Evolutionary conservation across 2,888 invertebrate genomes (phyloP).

Genomic region (Cheilosia variabilis): DNA sequence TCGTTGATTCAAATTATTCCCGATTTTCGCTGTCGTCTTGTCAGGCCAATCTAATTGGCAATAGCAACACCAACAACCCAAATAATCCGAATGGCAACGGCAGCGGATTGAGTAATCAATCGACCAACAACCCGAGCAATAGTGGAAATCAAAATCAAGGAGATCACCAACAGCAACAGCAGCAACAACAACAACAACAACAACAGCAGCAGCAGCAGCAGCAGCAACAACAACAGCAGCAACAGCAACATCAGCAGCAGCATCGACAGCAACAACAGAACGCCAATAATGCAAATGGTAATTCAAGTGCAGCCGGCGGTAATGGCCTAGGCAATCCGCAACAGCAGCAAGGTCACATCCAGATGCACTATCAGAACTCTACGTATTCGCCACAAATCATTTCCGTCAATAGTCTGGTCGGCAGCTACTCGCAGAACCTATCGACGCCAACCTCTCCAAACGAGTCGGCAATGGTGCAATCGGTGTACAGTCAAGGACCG

Average conservation of each 20-base stretch:
- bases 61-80: conserved; percentile 81
- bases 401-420: conserved; percentile 84
- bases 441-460: conserved; percentile 86
- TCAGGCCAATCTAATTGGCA: conserved; percentile 85
- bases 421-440: conserved; percentile 85
- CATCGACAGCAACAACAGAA: conserved; percentile 79
- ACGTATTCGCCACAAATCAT: conserved; percentile 83
- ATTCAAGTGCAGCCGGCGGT: conserved; percentile 38
- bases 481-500: conserved; percentile 84
- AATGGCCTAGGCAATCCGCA: conserved; percentile 77
- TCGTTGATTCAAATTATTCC: conserved; percentile 92
- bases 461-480: conserved; percentile 85
- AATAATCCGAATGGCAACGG: conserved; percentile 79
- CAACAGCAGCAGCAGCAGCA: conserved; percentile 78
- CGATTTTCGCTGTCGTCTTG: conserved; percentile 89
- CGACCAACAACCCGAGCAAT: conserved; percentile 78
- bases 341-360: conserved; percentile 78
- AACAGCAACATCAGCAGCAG: conserved; percentile 79
- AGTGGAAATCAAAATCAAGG: conserved; percentile 77
- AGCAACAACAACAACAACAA: conserved; percentile 77
- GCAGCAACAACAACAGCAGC: conserved; percentile 78
- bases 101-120: conserved; percentile 79
- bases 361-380: conserved; percentile 77
- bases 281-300: conserved; percentile 60
- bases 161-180: conserved; percentile 77